Base-by-base conservation (phyloP, 2,888 invertebrate genomes). In the Mesorhabditis spiculigera region DNA sequence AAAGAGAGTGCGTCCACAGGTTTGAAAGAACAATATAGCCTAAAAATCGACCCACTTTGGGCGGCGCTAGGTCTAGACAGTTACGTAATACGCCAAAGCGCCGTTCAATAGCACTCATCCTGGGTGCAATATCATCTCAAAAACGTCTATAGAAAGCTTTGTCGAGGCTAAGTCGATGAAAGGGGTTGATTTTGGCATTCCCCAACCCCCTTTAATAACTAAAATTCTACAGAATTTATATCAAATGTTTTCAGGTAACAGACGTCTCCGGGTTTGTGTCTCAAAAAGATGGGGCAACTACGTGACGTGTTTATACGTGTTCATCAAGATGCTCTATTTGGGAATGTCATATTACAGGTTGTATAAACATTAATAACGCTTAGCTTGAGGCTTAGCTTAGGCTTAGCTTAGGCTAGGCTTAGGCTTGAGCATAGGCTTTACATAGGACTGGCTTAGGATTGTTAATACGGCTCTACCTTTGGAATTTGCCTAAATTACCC, bases 231-330 rank as follows among this genome's bases (percentile, higher is more conserved):
- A n/a, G n/a, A n/a, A n/a, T n/a, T n/a, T n/a, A n/a, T n/a, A n/a
- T n/a, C n/a, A n/a, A n/a, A 65, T 61, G 45, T 4, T 69, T 80
- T 68, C 71, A 84, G 84, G 82, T 86, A 62, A 82, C 85, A 4
- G 86, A 86, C 68, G 84, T 82, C 43, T 83, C 84, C 10, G 81
- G 83, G 42, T 71, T 86, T 86, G 86, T 73, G 82, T 85, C 65
- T 86, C 86, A 61, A 82, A 82, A 65, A 82, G 86, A 68, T 86
- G 86, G 83, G 84, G 85, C 65, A 84, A 85, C 71, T 87, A 86
- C 75, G 85, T 87, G 41, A 86, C 86, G 10, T 82, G 86, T 71
- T 74, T 87, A 44, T 86, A 86, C 71, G 80, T 86, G 42, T 82
- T 87, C 74, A 85, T 86, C 75, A 87, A 86, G 75, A 73, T 84